A percentile compares a stretch with the other conserved stretches of the same genome.
These are phyloP conservation scores for Gymnoscopelus microlampas DNA, from an alignment of 2,797 vertebrate genomes.

Conservation along the genomic window DNA sequence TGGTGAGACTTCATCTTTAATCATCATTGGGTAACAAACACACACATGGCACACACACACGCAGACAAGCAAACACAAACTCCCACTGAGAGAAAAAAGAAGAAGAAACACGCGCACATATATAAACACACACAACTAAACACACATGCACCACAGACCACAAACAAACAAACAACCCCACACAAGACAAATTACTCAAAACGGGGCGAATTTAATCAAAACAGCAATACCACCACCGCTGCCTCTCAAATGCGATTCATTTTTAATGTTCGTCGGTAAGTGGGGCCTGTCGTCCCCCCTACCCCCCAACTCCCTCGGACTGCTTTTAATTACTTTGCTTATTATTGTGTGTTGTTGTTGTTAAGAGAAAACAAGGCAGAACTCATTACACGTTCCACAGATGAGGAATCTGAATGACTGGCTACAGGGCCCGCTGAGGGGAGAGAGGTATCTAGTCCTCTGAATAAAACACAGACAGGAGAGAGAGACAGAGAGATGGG, in stretches of 20 bases:
- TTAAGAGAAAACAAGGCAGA: conserved; percentile 81
- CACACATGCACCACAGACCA: conserved; percentile 16
- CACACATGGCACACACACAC: conserved; percentile 27
- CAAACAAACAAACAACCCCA: conserved; percentile 14
- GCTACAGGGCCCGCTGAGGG: conserved; percentile 73
- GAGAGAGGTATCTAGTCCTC: conserved; percentile 68
- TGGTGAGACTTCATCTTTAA: conserved; percentile 40
- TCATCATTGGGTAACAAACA: neutral
- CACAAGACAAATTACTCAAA: conserved; percentile 38
- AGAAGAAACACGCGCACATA: too few relatives aligned
- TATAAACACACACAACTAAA: conserved; percentile 2
- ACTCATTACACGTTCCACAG: conserved; percentile 81
- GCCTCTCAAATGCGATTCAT: conserved; percentile 64
- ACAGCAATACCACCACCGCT: conserved; percentile 43
- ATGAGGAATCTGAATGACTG: conserved; percentile 78
- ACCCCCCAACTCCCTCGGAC: conserved; percentile 49
- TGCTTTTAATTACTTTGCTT: conserved; percentile 84
- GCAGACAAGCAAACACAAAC: neutral
- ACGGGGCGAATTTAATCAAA: conserved; percentile 58
- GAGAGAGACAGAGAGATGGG: conserved; percentile 40
- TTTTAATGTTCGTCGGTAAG: conserved; percentile 69
- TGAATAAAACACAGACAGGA: conserved; percentile 66
- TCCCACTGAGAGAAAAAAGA: neutral
- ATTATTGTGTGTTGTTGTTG: conserved; percentile 79
- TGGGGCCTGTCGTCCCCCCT: conserved; percentile 38